Evolutionary conservation across 1,140 invertebrate species (phyloP), one percentile per base, ranked within the genome.

Genomic region (Aphidius ervi): DNA sequence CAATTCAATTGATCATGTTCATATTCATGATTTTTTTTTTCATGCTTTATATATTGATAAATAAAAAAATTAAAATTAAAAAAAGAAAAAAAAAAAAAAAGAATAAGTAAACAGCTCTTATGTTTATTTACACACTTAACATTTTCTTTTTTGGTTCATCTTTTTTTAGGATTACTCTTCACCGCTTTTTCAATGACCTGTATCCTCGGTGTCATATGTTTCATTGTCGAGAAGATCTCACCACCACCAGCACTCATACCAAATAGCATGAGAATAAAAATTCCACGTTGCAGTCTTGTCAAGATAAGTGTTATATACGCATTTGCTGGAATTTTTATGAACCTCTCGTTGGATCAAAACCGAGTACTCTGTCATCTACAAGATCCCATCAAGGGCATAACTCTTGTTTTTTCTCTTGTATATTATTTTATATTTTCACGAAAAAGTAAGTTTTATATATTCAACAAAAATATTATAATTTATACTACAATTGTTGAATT

Each of bases 381-480:
- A 67, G 84, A 85, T 69, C 84, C 84, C 0, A 81, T 85, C 37
- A 84, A 85, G 63, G 83, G 83, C 43, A 75, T 84, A 31, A 73
- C 82, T 5, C 67, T 85, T 43, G 79, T 85, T 0, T 84, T 84
- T 66, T 81, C 84, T 0, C 71, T 85, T 45, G 76, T 85, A 9
- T 84, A 83, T 65, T 85, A 85, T 65, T 84, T 84, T 70, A 83
- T 85, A 70, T 83, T 85, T 64, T 84, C 83, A 69, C 79, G 79
- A 66, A 85, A 82, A 77, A 80, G 83, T 86, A 74, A 81, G 80
- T 65, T 39, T 60, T 60, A n/a, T 54, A 41, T 39, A 20, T 49
- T 41, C 39, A 58, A 56, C 0, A 40, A 9, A 52, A n/a, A 46
- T 6, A 40, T 42, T 42, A 46, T 46, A 39, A 10, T 23, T n/a